These are phyloP conservation scores for Rotaria socialis DNA, from an alignment of 2,888 invertebrate species.

Conservation along the genomic window DNA sequence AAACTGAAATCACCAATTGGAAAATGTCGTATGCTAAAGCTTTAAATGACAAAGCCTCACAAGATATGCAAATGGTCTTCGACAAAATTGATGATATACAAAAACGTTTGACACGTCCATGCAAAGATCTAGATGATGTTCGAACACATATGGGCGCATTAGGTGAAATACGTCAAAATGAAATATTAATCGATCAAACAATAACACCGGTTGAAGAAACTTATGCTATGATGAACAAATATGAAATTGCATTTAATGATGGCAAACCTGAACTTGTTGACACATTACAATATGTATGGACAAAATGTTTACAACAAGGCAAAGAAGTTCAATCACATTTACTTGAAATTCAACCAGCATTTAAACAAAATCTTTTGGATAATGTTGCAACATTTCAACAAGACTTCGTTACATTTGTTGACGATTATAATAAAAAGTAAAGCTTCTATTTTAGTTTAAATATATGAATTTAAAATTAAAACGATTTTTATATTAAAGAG, in stretches of 20 bases:
- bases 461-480: not conserved
- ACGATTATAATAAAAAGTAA: constrained; percentile 59
- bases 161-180: constrained; percentile 83
- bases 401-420: constrained; percentile 63
- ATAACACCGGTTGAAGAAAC: constrained; percentile 93
- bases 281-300: constrained; percentile 81
- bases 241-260: constrained; percentile 78
- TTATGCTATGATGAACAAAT: constrained; percentile 80
- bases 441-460: not conserved
- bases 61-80: constrained; percentile 63
- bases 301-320: constrained; percentile 66
- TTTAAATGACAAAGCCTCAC: constrained; percentile 59
- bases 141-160: constrained; percentile 85
- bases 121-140: constrained; percentile 79
- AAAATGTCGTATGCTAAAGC: constrained; percentile 58
- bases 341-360: constrained; percentile 77
- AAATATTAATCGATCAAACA: constrained; percentile 86
- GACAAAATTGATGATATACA: constrained; percentile 87
- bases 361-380: constrained; percentile 75
- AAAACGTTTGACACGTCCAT: constrained; percentile 78
- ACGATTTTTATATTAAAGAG: constrained; percentile 54
- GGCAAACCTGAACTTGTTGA: constrained; percentile 88
- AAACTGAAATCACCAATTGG: constrained; percentile 65
- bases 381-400: constrained; percentile 76
- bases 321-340: constrained; percentile 74